Evolutionary conservation across 2,888 invertebrate genomes (phyloP).

Genomic region (Alviniconcha strummeri): DNA sequence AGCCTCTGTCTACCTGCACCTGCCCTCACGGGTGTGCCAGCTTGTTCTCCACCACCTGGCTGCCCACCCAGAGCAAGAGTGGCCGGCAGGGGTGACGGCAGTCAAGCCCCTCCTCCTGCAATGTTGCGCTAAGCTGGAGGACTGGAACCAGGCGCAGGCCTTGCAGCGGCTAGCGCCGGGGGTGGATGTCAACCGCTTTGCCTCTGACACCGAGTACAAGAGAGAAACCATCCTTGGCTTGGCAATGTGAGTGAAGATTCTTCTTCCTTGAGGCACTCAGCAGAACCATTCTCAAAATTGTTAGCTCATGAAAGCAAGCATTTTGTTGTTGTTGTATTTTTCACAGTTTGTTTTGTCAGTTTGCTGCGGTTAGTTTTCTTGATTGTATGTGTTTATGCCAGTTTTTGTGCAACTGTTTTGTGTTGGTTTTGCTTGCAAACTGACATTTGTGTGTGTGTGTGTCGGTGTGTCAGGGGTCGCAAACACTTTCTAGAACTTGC

Average conservation of each 20-base stretch:
- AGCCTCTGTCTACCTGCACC: slow-evolving; percentile 51
- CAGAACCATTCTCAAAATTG: too few relatives aligned
- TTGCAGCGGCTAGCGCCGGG: slow-evolving; percentile 72
- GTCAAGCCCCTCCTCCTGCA: slow-evolving; percentile 64
- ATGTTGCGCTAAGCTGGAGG: slow-evolving; percentile 71
- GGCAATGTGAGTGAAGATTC: slow-evolving; percentile 73
- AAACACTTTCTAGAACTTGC: too few relatives aligned
- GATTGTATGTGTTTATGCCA: too few relatives aligned
- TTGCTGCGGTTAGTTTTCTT: too few relatives aligned
- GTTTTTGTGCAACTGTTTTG: too few relatives aligned
- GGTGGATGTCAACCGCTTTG: slow-evolving; percentile 75
- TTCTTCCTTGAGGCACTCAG: not conserved
- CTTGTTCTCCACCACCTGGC: slow-evolving; percentile 55
- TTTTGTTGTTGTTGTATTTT: too few relatives aligned
- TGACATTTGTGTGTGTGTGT: too few relatives aligned
- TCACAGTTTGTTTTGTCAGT: too few relatives aligned
- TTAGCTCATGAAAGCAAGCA: too few relatives aligned
- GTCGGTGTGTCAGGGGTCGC: too few relatives aligned
- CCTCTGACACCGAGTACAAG: slow-evolving; percentile 75
- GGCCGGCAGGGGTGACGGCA: slow-evolving; percentile 51
- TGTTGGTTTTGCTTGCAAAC: too few relatives aligned
- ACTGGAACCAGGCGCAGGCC: slow-evolving; percentile 74
- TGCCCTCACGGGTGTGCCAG: slow-evolving; percentile 57
- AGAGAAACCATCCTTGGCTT: slow-evolving; percentile 76
- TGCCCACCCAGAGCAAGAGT: slow-evolving; percentile 48